Percentiles rank a stretch among this genome's conserved stretches.
Conservation (phyloP, 1,140 invertebrate genomes). For the Rhysida immarginata region DNA sequence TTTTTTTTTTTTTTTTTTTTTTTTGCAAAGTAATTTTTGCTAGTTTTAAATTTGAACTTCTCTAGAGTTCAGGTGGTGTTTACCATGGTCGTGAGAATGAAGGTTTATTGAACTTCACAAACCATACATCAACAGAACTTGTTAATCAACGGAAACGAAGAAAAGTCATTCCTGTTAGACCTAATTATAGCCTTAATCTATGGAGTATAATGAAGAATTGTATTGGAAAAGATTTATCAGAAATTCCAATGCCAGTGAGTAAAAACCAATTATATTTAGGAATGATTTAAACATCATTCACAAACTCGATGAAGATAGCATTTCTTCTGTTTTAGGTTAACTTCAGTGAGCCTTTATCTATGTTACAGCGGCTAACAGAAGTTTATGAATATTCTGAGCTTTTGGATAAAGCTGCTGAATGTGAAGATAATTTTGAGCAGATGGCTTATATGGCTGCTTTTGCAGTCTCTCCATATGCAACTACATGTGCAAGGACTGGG, state of each 20-base stretch:
- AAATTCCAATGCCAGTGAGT: constrained; percentile 92
- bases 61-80: no score
- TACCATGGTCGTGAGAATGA: constrained; percentile 13
- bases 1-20: no score
- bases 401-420: constrained; percentile 58
- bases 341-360: constrained; percentile 96
- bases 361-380: constrained; percentile 92
- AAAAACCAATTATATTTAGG: not conserved
- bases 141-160: constrained; percentile 37
- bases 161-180: constrained; percentile 73
- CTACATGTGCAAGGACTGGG: constrained; percentile 53
- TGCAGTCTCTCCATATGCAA: constrained; percentile 88
- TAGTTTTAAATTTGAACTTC: no score
- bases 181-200: constrained; percentile 86
- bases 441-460: constrained; percentile 90
- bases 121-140: not conserved
- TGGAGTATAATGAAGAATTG: constrained; percentile 99
- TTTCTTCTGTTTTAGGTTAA: constrained; percentile 51
- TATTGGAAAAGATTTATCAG: constrained; percentile 95
- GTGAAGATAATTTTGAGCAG: constrained; percentile 74
- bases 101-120: no score
- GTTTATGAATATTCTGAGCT: constrained; percentile 94
- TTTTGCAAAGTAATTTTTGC: no score
- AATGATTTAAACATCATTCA: no score
- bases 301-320: no score